Conservation (phyloP, 2,113 vertebrate genomes). For the Aegithalos caudatus region DNA sequence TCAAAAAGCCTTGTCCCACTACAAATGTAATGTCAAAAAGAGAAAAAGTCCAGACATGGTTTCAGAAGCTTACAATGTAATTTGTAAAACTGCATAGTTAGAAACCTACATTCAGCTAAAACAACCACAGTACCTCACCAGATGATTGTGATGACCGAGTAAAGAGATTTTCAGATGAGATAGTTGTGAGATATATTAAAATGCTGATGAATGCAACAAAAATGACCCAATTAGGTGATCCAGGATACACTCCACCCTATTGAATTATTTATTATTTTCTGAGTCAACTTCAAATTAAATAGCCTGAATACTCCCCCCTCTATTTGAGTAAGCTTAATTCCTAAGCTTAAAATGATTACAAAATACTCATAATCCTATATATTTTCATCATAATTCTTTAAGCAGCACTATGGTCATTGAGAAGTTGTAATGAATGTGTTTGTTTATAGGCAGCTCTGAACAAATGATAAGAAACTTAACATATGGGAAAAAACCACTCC, state of each 20-base stretch:
- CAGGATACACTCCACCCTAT: not conserved
- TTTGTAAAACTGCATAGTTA: not conserved
- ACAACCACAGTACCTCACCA: not conserved
- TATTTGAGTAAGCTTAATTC: not conserved
- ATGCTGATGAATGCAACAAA: not conserved
- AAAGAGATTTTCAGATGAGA: not conserved
- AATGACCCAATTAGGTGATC: not conserved
- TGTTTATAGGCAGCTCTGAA: not conserved
- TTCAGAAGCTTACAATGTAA: not conserved
- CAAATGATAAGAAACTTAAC: not conserved
- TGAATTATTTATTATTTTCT: not conserved
- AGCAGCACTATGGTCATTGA: not conserved
- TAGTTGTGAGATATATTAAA: not conserved
- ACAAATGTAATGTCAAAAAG: not conserved
- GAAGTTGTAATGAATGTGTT: not conserved
- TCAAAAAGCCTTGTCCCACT: not conserved
- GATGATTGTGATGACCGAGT: not conserved
- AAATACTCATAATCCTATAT: not conserved
- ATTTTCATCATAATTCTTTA: not conserved
- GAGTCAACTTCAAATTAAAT: not conserved
- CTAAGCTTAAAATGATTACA: not conserved
- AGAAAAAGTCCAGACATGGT: not conserved
- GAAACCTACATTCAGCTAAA: not conserved
- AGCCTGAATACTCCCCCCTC: not conserved
- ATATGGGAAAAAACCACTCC: not conserved